phyloP scores from a whole-genome alignment of 2,888 invertebrate genomes.

The Prosopocoilus inquinatus region DNA sequence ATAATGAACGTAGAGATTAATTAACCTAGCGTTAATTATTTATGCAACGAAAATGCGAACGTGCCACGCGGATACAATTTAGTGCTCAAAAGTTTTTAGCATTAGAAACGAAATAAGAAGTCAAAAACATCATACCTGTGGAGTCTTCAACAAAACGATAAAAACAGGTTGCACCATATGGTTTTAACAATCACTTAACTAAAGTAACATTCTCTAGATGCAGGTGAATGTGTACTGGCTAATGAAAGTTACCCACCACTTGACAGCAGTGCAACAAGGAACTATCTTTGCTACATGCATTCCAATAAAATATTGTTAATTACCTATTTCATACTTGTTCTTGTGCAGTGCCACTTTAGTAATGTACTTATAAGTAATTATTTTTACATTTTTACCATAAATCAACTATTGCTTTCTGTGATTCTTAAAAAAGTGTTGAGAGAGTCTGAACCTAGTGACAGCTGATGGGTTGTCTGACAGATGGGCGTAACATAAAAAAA shows the following conservation, averaged over 20 bases:
- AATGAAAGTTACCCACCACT: conserved; percentile 44
- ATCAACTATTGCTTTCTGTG: conserved; percentile 5
- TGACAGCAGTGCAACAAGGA: conserved; percentile 33
- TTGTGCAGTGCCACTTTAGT: conserved; percentile 9
- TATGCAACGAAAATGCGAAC: too few relatives aligned
- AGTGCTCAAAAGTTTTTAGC: too few relatives aligned
- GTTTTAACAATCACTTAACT: conserved; percentile 26
- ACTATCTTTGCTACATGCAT: conserved; percentile 23
- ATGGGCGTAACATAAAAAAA: conserved; percentile 51
- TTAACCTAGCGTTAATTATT: too few relatives aligned
- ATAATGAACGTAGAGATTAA: too few relatives aligned
- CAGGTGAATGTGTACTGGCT: conserved; percentile 45
- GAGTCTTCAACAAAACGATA: conserved; percentile 17
- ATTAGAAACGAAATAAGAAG: not conserved
- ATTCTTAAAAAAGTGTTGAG: conserved; percentile 3
- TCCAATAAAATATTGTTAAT: conserved; percentile 21
- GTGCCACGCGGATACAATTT: too few relatives aligned
- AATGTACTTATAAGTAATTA: conserved; percentile 13
- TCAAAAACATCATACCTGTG: conserved; percentile 14
- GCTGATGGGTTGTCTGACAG: conserved; percentile 42
- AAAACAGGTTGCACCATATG: conserved; percentile 19
- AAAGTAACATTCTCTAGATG: conserved; percentile 35
- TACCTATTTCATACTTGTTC: not conserved
- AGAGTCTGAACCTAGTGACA: conserved; percentile 19
- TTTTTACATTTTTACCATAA: conserved; percentile 9